A percentile compares a stretch with the other conserved stretches of the same genome.
phyloP scores from a whole-genome alignment of 2,113 vertebrate species.

The Felis catus region F.catus_Fca126_mat1.0 CM031428.1:48604001-48604500 shows the following conservation, averaged over 20 bases:
- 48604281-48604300: slow-evolving; percentile 34
- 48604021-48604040: slow-evolving; percentile 48
- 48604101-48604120: slow-evolving; percentile 56
- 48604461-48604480: neutral
- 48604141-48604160: slow-evolving; percentile 46
- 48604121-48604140: slow-evolving; percentile 59
- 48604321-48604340: neutral
- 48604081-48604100: slow-evolving; percentile 44
- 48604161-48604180: slow-evolving; percentile 68
- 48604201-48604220: slow-evolving; percentile 47
- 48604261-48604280: neutral
- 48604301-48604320: neutral
- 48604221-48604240: neutral
- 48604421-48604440: neutral
- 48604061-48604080: slow-evolving; percentile 73
- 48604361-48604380: neutral
- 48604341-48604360: neutral
- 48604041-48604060: slow-evolving; percentile 55
- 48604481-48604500: neutral
- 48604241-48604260: slow-evolving; percentile 2
- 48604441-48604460: neutral
- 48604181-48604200: slow-evolving; percentile 50
- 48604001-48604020: slow-evolving; percentile 44
- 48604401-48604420: neutral
- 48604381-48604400: neutral